Conservation (phyloP, 2,113 vertebrate genomes). For the Leuciscus idus region DNA sequence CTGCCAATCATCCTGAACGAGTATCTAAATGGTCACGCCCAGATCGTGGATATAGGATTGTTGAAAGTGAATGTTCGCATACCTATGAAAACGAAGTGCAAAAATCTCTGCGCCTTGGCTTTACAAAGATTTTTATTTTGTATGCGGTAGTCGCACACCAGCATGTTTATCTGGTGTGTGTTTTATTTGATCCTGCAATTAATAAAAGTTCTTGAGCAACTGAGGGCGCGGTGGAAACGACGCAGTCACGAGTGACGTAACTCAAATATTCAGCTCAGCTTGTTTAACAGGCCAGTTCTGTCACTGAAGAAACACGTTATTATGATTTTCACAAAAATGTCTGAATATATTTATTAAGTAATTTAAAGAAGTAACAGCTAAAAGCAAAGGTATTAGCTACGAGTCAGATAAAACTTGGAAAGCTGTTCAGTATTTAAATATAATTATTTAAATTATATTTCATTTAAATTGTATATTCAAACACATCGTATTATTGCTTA, state of each 20-base stretch:
- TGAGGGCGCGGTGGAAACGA: slow-evolving; percentile 2
- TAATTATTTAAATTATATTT: not conserved
- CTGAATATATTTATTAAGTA: not conserved
- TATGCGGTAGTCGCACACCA: not conserved
- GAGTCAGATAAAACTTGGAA: not conserved
- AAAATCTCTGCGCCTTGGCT: no score
- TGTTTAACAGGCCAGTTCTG: not conserved
- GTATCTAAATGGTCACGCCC: slow-evolving; percentile 49
- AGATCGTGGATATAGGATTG: not conserved
- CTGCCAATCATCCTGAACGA: slow-evolving; percentile 67
- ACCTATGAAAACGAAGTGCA: not conserved
- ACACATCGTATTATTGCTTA: not conserved
- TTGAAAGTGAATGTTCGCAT: not conserved
- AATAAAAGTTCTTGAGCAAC: not conserved
- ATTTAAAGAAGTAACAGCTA: not conserved
- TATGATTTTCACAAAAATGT: not conserved
- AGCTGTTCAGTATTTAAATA: not conserved
- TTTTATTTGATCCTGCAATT: not conserved
- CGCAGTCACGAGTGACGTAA: not conserved
- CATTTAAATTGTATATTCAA: not conserved
- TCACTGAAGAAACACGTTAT: not conserved
- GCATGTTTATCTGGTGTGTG: not conserved
- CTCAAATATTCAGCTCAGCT: not conserved
- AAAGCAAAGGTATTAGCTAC: not conserved
- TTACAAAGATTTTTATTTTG: not conserved